Conservation (phyloP, 1,140 invertebrate genomes). For the Meloidogyne floridensis region DNA sequence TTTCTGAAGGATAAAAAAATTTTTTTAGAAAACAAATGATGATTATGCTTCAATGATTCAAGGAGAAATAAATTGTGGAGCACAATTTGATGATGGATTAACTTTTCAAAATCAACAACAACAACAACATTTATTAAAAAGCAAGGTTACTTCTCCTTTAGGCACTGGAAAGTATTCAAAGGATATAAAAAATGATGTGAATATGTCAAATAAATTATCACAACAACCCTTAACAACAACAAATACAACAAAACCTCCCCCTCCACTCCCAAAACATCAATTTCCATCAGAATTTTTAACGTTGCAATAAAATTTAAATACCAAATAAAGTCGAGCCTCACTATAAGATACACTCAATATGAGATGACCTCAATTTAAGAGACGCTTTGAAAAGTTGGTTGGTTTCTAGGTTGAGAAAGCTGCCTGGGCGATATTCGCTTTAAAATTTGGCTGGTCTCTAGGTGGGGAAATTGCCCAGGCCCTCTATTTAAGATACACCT, state of each 20-base stretch:
- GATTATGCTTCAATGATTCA: conserved; percentile 61
- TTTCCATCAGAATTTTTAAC: background rate
- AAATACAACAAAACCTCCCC: background rate
- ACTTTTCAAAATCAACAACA: background rate
- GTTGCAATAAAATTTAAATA: background rate
- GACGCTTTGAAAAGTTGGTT: too few relatives aligned
- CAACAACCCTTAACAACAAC: background rate
- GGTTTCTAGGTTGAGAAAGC: too few relatives aligned
- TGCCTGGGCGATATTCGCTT: too few relatives aligned
- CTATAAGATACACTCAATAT: too few relatives aligned
- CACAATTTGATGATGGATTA: conserved; percentile 38
- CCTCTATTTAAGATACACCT: too few relatives aligned
- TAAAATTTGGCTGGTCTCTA: too few relatives aligned
- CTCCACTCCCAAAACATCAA: background rate
- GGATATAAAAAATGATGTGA: background rate
- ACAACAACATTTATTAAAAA: background rate
- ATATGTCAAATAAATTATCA: background rate
- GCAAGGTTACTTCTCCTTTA: background rate
- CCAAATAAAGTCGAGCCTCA: too few relatives aligned
- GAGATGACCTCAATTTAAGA: too few relatives aligned
- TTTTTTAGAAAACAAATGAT: conserved; percentile 44
- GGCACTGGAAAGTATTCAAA: background rate
- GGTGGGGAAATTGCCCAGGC: too few relatives aligned
- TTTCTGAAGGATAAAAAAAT: background rate
- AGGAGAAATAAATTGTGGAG: conserved; percentile 44